Evolutionary conservation across 1,140 invertebrate species (phyloP).

Genomic region (Drosophila tsacasi): DNA sequence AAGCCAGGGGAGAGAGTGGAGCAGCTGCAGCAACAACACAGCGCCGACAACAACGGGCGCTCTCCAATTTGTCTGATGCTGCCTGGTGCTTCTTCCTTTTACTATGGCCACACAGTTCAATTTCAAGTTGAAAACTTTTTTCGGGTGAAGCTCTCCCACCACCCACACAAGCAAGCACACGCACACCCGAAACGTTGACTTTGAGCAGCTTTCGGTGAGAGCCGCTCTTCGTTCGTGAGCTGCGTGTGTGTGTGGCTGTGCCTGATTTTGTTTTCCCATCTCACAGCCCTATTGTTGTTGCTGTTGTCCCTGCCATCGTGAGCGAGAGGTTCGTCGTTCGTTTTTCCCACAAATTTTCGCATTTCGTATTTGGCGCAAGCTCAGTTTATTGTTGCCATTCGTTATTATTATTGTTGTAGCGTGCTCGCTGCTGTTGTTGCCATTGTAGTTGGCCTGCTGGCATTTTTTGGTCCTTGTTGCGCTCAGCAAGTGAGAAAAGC

Average conservation of each 20-base stretch:
- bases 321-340: slow-evolving; percentile 54
- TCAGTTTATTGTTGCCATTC: slow-evolving; percentile 78
- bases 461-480: slow-evolving; percentile 75
- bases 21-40: slow-evolving; percentile 18
- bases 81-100: slow-evolving; percentile 61
- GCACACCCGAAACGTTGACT: slow-evolving; percentile 43
- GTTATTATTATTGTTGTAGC: slow-evolving; percentile 52
- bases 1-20: slow-evolving; percentile 38
- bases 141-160: slow-evolving; percentile 46
- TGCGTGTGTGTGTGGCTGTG: slow-evolving; percentile 19
- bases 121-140: slow-evolving; percentile 76
- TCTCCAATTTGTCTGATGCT: slow-evolving; percentile 77
- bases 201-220: slow-evolving; percentile 63
- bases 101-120: slow-evolving; percentile 71
- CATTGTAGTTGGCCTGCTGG: slow-evolving; percentile 58
- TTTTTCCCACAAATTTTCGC: slow-evolving; percentile 54
- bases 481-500: slow-evolving; percentile 60
- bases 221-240: slow-evolving; percentile 50
- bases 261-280: slow-evolving; percentile 49
- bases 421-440: slow-evolving; percentile 32
- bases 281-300: slow-evolving; percentile 49
- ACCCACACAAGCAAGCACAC: slow-evolving; percentile 9
- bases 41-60: slow-evolving; percentile 43
- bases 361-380: slow-evolving; percentile 75
- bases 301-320: slow-evolving; percentile 43